A percentile compares a stretch with the other conserved stretches of the same genome.
These are phyloP conservation scores for Ericerus pela DNA, from an alignment of 1,140 invertebrate genomes.

Conservation along the genomic window DNA sequence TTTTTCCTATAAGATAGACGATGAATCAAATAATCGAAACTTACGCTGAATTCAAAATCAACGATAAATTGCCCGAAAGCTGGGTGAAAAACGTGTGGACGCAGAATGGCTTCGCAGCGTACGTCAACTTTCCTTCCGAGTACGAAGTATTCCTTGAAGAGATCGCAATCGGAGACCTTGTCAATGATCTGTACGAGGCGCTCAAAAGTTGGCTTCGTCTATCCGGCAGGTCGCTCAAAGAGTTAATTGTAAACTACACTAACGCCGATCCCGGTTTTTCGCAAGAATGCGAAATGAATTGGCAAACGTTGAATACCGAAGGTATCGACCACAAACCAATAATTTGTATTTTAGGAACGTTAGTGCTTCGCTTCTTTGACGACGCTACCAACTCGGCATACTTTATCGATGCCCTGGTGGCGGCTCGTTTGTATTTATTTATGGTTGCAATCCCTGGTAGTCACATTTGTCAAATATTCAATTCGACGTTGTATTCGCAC, in stretches of 20 bases:
- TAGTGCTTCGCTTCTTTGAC: slow-evolving; percentile 35
- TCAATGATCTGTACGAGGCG: neutral
- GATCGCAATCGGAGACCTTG: neutral
- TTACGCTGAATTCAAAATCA: neutral
- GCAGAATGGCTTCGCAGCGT: neutral
- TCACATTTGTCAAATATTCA: slow-evolving; percentile 40
- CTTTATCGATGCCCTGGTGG: slow-evolving; percentile 31
- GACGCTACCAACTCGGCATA: slow-evolving; percentile 28
- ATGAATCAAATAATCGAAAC: neutral
- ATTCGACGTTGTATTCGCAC: slow-evolving; percentile 38
- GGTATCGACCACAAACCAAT: slow-evolving; percentile 35
- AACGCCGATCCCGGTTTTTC: neutral
- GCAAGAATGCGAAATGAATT: slow-evolving; percentile 21
- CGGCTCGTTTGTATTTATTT: slow-evolving; percentile 35
- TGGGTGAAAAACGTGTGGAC: neutral
- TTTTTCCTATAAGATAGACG: too few species aligned
- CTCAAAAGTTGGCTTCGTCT: neutral
- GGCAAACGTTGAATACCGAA: slow-evolving; percentile 36
- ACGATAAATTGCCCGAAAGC: neutral
- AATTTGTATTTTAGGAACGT: slow-evolving; percentile 36
- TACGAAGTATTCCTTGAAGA: neutral
- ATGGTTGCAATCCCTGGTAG: slow-evolving; percentile 39
- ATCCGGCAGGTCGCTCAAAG: neutral
- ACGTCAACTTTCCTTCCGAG: neutral
- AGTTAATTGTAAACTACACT: neutral